Base-by-base conservation (phyloP, 2,797 vertebrate genomes). In the Sternarchorhynchus goeldii region DNA sequence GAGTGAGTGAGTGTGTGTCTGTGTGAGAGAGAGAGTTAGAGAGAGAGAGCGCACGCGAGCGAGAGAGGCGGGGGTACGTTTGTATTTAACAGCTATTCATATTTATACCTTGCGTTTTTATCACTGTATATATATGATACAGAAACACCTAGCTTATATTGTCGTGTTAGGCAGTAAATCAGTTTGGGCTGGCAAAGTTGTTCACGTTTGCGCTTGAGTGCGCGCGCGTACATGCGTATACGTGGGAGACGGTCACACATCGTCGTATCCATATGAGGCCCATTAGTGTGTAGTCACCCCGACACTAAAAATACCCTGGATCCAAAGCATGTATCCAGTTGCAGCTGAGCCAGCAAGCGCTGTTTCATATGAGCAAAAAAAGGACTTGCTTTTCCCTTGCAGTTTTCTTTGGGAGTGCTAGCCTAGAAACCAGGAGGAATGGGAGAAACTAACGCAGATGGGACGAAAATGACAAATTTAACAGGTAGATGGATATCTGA, bases 291-390 rank as follows among this genome's bases (percentile, higher is more conserved):
- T 66, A 80, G 68, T 76, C 50, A 80, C 76, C 65, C 76, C 60
- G 12, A 65, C 82, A 75, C 87, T 88, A 88, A 86, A 88, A 88
- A 88, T 88, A 88, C 83, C 75, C 84, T 21, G 59, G 53, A 41
- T 76, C 55, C 70, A 39, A 79, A 67, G 62, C 74, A 60, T 77
- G 71, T 86, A 86, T 86, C 83, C 39, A 56, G 63, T 88, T 86
- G 81, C 85, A 80, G 83, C 79, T 86, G 80, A 88, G 84, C 83
- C 83, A 82, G 83, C 81, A 56, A 76, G 77, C 64, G 36, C 71
- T 53, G 29, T 62, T 72, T 63, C 76, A 20, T 78, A 34, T 20
- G 81, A 77, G 68, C 70, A 69, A 76, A 45, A 81, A 41, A 56
- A 53, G 16, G 16, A 62, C 66, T 29, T 62, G 63, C 66, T 76